Evolutionary conservation across 2,113 vertebrate species (phyloP).

Genomic region (Micronycteris hirsuta): DNA sequence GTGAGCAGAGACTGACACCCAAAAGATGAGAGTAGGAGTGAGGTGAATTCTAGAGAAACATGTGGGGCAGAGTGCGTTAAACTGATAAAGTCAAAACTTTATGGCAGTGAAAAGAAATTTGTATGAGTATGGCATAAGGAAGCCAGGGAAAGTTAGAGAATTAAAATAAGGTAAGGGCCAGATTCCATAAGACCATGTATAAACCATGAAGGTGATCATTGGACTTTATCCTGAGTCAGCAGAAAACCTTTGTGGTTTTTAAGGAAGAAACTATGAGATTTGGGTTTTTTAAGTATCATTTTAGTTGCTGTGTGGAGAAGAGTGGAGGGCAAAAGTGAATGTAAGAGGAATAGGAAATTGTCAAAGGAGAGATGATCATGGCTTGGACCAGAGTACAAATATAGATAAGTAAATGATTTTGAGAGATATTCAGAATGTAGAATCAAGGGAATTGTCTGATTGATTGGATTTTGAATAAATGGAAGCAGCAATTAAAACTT

Average conservation of each 20-base stretch:
- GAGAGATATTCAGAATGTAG: neutral
- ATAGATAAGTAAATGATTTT: neutral
- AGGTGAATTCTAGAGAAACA: neutral
- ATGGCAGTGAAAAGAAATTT: neutral
- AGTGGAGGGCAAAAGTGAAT: neutral
- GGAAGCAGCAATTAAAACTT: neutral
- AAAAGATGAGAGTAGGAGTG: neutral
- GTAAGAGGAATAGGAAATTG: neutral
- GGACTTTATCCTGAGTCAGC: neutral
- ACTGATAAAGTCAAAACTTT: neutral
- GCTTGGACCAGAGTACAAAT: neutral
- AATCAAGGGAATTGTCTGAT: neutral
- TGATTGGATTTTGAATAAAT: neutral
- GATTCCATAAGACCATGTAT: neutral
- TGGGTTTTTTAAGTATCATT: neutral
- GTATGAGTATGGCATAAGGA: neutral
- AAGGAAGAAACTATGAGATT: neutral
- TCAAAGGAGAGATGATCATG: neutral
- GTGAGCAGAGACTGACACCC: neutral
- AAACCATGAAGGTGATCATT: neutral
- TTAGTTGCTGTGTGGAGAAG: neutral
- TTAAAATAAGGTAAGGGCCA: neutral
- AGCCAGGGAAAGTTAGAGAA: neutral
- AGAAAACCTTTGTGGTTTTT: neutral
- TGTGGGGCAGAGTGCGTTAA: neutral